Conservation (phyloP, 2,888 invertebrate species). For the Furcula furcula region DNA sequence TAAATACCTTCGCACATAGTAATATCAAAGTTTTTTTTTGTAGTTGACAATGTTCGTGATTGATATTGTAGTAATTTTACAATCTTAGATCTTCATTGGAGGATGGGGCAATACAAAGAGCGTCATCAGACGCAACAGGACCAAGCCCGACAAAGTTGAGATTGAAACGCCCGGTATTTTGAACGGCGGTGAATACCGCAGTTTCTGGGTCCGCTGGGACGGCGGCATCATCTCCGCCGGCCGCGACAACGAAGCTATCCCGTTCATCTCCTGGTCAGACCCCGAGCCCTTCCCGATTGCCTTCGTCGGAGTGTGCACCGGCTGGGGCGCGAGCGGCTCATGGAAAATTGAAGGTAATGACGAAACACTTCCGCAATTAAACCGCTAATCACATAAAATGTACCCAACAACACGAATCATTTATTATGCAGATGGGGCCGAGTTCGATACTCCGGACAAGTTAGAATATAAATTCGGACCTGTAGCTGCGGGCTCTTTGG, state of each 20-base stretch:
- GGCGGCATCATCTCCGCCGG: conserved; percentile 86
- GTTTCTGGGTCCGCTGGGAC: conserved; percentile 93
- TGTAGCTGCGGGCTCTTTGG: conserved; percentile 74
- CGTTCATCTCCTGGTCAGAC: conserved; percentile 88
- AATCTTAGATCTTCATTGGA: conserved; percentile 88
- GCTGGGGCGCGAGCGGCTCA: conserved; percentile 91
- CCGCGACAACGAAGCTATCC: conserved; percentile 86
- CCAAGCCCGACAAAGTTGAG: conserved; percentile 88
- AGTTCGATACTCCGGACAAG: conserved; percentile 80
- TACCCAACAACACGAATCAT: conserved; percentile 67
- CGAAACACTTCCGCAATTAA: neutral
- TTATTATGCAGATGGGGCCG: conserved; percentile 75
- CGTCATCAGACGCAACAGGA: conserved; percentile 89
- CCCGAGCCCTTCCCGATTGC: conserved; percentile 86
- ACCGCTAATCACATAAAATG: conserved; percentile 80
- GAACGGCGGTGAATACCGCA: conserved; percentile 87
- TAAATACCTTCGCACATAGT: conserved; percentile 41
- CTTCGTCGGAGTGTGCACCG: conserved; percentile 91
- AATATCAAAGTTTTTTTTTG: neutral
- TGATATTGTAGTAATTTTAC: no score
- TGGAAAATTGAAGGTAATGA: conserved; percentile 90
- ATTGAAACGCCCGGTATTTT: conserved; percentile 87
- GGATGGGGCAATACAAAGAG: conserved; percentile 94
- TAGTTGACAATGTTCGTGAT: neutral
- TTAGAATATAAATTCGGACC: conserved; percentile 83